phyloP scores from a whole-genome alignment of 2,888 invertebrate species.

The Erebia palarica region DNA sequence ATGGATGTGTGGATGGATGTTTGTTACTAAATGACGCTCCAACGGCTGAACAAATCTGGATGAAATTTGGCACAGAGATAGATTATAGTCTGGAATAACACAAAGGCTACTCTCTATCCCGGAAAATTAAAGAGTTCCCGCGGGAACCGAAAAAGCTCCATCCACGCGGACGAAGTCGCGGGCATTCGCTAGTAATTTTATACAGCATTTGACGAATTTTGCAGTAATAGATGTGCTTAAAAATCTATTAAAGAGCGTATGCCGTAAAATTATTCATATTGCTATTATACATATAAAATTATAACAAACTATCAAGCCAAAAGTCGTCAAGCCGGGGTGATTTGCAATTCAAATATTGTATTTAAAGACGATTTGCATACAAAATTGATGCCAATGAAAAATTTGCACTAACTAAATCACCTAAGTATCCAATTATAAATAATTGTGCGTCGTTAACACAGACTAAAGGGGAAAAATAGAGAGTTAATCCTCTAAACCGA shows the following conservation, averaged over 20 bases:
- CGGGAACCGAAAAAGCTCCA: no score
- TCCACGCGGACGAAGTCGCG: no score
- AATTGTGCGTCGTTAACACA: constrained; percentile 55
- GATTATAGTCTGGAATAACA: no score
- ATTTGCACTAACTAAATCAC: constrained; percentile 50
- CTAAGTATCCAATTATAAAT: constrained; percentile 64
- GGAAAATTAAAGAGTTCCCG: no score
- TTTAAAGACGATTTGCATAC: constrained; percentile 45
- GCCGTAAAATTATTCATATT: constrained; percentile 6
- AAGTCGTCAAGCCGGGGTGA: constrained; percentile 25
- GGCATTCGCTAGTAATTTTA: no score
- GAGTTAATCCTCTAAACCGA: not conserved
- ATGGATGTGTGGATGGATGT: no score
- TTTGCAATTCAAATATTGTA: constrained; percentile 40
- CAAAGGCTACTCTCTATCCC: no score
- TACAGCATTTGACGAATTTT: not conserved
- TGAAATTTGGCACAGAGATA: no score
- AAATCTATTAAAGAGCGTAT: constrained; percentile 6
- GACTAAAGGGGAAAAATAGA: constrained; percentile 5
- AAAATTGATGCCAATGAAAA: constrained; percentile 46
- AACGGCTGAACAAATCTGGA: no score
- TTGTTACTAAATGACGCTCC: no score
- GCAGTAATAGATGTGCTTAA: not conserved
- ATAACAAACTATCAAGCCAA: constrained; percentile 24
- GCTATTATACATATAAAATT: constrained; percentile 18